These are phyloP conservation scores for Keiferia lycopersicella DNA, from an alignment of 2,888 invertebrate genomes.

Conservation along the genomic window DNA sequence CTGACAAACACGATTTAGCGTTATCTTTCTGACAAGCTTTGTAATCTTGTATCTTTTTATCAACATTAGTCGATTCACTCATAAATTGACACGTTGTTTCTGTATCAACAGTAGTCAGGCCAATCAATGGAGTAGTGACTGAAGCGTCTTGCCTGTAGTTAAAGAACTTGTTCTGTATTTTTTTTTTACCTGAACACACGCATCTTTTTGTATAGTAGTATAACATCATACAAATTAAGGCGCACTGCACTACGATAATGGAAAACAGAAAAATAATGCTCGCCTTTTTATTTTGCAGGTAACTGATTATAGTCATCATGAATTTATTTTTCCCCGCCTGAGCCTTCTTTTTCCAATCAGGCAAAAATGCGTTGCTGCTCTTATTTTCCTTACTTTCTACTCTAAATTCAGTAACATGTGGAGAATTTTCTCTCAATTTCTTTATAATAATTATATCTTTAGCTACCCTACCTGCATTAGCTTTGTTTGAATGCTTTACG, in stretches of 20 bases:
- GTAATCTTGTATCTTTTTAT: constrained; percentile 65
- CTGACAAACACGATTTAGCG: constrained; percentile 60
- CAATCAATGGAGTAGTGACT: constrained; percentile 66
- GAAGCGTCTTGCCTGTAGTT: constrained; percentile 65
- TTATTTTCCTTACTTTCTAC: neutral
- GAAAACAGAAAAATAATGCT: constrained; percentile 39
- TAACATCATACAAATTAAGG: constrained; percentile 55
- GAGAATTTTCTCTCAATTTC: constrained; percentile 33
- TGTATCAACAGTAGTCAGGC: constrained; percentile 62
- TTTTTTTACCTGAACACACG: constrained; percentile 44
- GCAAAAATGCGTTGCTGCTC: neutral
- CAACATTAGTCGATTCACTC: constrained; percentile 58
- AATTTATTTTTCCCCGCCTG: neutral
- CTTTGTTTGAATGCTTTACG: constrained; percentile 33
- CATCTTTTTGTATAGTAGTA: constrained; percentile 51
- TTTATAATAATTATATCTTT: constrained; percentile 55
- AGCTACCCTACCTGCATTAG: constrained; percentile 33
- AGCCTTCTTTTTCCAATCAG: neutral
- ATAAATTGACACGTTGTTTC: constrained; percentile 60
- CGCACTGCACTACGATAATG: constrained; percentile 55
- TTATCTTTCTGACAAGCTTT: constrained; percentile 64
- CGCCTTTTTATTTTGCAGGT: neutral
- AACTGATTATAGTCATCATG: neutral
- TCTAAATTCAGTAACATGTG: neutral
- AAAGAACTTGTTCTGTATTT: constrained; percentile 54